Evolutionary conservation across 2,888 invertebrate species (phyloP), one percentile per base, ranked within the genome.

Genomic region (Temnothorax unifasciatus): DNA sequence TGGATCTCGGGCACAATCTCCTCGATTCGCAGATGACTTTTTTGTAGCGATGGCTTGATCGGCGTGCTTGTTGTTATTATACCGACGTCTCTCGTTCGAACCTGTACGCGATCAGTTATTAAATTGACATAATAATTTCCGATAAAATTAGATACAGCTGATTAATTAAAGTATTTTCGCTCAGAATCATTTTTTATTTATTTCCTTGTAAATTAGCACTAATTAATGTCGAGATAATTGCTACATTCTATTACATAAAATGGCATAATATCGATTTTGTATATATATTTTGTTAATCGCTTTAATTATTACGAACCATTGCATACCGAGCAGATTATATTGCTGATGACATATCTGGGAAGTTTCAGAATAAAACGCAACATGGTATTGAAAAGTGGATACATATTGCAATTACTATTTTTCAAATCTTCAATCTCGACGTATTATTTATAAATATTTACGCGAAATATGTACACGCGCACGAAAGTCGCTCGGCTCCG

Each of bases 51-150:
- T 47, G 81, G 87, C 69, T 90, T 90, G 74, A 92, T 91, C 54
- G 93, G 93, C 3, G 93, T 93, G 73, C 92, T 93, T 25, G 94
- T 93, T 25, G 94, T 94, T 84, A 93, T 90, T 92, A 93, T 92
- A 71, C 94, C 94, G 29, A 92, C 89, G 63, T 94, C 94, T 81
- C 92, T 92, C 38, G 93, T 94, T 86, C 93, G 92, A 68, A 93
- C 89, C 94, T 94, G 85, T 61, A 44, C 13, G 13, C 15, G 8
- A 57, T 57, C 4, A 68, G 1, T 76, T 41, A 8, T 74, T 47
- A 75, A 75, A 0, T 74, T 6, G 8, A 54, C 9, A 41, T 21
- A 15, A 50, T 11, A 3, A 68, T 2, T 47, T 69, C 1, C 29
- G 9, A 41, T 15, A 73, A 54, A 38, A 8, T 73, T 57, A 15